phyloP scores from a whole-genome alignment of 1,140 invertebrate species.

The Panonychus citri region DNA sequence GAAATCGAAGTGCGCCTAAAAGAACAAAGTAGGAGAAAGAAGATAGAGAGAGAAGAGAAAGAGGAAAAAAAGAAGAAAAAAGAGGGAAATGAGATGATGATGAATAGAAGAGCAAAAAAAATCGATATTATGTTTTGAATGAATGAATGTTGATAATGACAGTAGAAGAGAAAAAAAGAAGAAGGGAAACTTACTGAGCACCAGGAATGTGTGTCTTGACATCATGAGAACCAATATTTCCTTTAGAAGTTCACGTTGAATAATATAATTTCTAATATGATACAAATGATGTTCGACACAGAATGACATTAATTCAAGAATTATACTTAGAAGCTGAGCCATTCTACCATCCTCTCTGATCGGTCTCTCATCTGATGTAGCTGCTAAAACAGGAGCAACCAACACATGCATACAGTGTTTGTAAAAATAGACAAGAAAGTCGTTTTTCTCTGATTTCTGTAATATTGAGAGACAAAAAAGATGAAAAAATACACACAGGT shows the following conservation, averaged over 20 bases:
- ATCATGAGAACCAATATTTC: conserved; percentile 88
- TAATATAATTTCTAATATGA: conserved; percentile 92
- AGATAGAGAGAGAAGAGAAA: not conserved
- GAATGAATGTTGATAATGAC: not conserved
- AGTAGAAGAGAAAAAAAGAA: not conserved
- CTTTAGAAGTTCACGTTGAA: conserved; percentile 84
- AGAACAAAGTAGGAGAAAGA: not conserved
- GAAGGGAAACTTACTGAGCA: conserved; percentile 38
- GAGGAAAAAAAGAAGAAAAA: not conserved
- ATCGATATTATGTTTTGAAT: conserved; percentile 1
- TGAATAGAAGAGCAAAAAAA: not conserved
- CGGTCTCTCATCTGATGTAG: conserved; percentile 31
- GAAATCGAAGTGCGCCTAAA: conserved; percentile 66
- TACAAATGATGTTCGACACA: conserved; percentile 99
- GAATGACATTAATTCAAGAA: conserved; percentile 88
- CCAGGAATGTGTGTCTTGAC: conserved; percentile 90
- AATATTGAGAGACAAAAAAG: not conserved
- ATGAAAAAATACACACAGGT: conserved; percentile 9
- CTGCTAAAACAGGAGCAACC: conserved; percentile 65
- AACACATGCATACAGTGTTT: conserved; percentile 89
- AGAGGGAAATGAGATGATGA: not conserved
- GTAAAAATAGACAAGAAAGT: conserved; percentile 97
- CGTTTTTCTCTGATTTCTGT: conserved; percentile 78
- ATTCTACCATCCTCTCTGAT: conserved; percentile 68
- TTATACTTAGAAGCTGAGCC: conserved; percentile 76